Conservation (phyloP, 2,797 vertebrate species). For the Lepus townsendii region DNA sequence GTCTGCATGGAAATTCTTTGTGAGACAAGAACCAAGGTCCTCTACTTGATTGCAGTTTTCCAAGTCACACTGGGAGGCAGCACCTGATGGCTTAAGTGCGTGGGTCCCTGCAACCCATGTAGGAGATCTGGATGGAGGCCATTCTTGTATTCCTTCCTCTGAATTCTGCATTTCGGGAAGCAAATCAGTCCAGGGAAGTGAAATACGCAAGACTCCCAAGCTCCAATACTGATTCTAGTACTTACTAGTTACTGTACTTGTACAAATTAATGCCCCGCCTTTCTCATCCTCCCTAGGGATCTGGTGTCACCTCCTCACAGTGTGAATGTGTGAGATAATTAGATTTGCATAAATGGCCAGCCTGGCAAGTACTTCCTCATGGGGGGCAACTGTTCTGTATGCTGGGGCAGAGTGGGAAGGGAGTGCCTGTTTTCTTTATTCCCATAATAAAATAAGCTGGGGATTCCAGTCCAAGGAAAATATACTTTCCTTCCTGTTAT, state of each 20-base stretch:
- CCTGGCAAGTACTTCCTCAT: not conserved
- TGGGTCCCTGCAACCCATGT: too few species aligned
- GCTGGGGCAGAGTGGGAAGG: not conserved
- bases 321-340: conserved; percentile 1
- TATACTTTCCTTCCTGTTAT: conserved; percentile 72
- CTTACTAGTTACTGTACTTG: not conserved
- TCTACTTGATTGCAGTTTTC: too few species aligned
- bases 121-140: too few species aligned
- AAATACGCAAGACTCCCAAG: not conserved
- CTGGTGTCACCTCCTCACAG: not conserved
- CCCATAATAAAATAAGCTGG: not conserved
- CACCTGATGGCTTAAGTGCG: too few species aligned
- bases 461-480: conserved; percentile 72
- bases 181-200: not conserved
- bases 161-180: conserved; percentile 20
- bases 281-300: not conserved
- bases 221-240: not conserved
- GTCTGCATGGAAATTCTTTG: too few species aligned
- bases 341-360: not conserved
- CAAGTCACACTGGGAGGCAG: too few species aligned
- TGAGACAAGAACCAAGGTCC: too few species aligned
- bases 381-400: not conserved
- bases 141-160: not conserved
- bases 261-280: not conserved
- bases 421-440: conserved; percentile 65